phyloP scores from a whole-genome alignment of 2,113 vertebrate genomes.

The Okapia johnstoni region DNA sequence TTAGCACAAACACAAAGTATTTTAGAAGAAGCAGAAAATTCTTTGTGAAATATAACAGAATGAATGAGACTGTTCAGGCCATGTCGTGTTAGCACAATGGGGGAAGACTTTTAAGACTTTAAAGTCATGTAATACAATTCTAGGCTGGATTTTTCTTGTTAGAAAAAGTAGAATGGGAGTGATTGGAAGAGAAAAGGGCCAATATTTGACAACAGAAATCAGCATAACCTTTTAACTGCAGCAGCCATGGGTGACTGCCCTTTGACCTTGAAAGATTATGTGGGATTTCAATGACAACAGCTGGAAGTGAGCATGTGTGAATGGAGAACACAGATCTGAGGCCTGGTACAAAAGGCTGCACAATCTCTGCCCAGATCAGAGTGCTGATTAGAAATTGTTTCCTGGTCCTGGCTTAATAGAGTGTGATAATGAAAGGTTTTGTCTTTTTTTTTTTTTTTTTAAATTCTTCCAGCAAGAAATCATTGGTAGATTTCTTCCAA shows the following conservation, averaged over 20 bases:
- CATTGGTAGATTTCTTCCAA: not conserved
- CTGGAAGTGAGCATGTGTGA: constrained; percentile 87
- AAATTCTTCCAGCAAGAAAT: constrained; percentile 22
- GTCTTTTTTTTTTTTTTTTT: constrained; percentile 13
- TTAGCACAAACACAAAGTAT: constrained; percentile 69
- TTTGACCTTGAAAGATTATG: constrained; percentile 88
- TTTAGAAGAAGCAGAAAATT: constrained; percentile 78
- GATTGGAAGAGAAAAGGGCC: constrained; percentile 84
- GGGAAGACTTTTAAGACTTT: constrained; percentile 85
- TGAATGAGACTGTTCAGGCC: constrained; percentile 78
- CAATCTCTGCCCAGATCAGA: constrained; percentile 84
- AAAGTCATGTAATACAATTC: constrained; percentile 89
- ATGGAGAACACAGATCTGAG: constrained; percentile 84
- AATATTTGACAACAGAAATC: constrained; percentile 90
- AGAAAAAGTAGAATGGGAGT: constrained; percentile 83
- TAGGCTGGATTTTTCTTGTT: constrained; percentile 83
- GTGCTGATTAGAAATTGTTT: constrained; percentile 87
- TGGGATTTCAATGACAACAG: constrained; percentile 90
- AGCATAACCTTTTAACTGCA: constrained; percentile 88
- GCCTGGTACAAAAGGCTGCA: constrained; percentile 81
- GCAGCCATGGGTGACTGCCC: constrained; percentile 89
- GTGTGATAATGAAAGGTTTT: constrained; percentile 80
- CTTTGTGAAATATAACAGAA: constrained; percentile 78
- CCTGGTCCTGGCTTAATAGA: constrained; percentile 85
- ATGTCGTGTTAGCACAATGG: constrained; percentile 82